Conservation (phyloP, 92 coral and sea anemone genomes). For the Galaxea fascicularis region DNA sequence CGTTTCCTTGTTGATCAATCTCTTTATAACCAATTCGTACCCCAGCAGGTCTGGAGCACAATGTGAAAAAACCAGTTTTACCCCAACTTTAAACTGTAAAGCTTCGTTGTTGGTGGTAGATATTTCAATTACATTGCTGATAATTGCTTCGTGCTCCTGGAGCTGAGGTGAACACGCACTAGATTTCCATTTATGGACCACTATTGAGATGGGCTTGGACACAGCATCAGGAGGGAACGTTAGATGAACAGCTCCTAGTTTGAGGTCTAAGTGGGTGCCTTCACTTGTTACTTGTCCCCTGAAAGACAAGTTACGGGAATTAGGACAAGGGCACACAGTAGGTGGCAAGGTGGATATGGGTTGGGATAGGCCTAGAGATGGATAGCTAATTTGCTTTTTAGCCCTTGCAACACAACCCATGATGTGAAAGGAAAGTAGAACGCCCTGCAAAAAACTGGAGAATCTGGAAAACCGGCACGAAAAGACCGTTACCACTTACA, state of each 20-base stretch:
- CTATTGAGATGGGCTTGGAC: conserved; percentile 19
- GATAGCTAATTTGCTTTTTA: too few relatives aligned
- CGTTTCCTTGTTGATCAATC: not conserved
- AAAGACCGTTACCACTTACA: too few relatives aligned
- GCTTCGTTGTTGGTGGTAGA: conserved; percentile 14
- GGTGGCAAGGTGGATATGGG: too few relatives aligned
- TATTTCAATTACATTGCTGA: conserved; percentile 52
- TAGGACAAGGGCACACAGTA: too few relatives aligned
- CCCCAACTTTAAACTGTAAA: not conserved
- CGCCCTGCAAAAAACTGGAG: too few relatives aligned
- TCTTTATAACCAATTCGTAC: not conserved
- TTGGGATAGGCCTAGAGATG: too few relatives aligned
- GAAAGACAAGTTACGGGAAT: not conserved
- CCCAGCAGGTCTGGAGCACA: not conserved
- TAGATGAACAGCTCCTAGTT: conserved; percentile 22
- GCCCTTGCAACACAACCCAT: too few relatives aligned
- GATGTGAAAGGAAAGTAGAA: too few relatives aligned
- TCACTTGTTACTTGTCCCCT: not conserved
- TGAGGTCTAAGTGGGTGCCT: conserved; percentile 38
- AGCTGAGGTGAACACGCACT: conserved; percentile 29
- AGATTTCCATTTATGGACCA: not conserved
- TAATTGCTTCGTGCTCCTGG: conserved; percentile 15
- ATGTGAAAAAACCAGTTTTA: not conserved
- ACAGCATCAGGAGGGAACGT: conserved; percentile 53
- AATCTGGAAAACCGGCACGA: too few relatives aligned